Evolutionary conservation across 2,888 invertebrate genomes (phyloP).

Genomic region (Cotesia congregata): DNA sequence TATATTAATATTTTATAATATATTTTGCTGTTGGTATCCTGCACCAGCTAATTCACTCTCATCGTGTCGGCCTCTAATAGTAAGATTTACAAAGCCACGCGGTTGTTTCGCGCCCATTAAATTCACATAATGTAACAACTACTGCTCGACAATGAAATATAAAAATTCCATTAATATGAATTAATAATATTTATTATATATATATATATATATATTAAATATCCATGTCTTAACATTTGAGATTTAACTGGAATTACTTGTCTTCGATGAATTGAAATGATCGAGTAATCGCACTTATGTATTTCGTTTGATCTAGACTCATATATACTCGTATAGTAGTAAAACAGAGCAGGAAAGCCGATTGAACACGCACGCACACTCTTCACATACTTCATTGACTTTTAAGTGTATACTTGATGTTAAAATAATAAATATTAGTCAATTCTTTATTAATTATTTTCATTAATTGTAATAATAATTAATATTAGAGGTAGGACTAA

Average conservation of each 20-base stretch:
- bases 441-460: background rate
- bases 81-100: slow-evolving; percentile 49
- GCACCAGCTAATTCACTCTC: slow-evolving; percentile 33
- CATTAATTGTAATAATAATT: background rate
- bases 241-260: background rate
- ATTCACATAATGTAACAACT: slow-evolving; percentile 6
- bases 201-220: background rate
- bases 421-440: background rate
- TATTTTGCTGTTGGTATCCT: background rate
- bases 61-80: slow-evolving; percentile 48
- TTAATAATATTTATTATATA: background rate
- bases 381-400: background rate
- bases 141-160: background rate
- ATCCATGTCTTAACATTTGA: background rate
- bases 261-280: background rate
- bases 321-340: background rate
- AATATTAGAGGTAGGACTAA: background rate
- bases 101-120: slow-evolving; percentile 34
- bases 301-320: background rate
- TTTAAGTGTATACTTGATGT: background rate
- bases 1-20: slow-evolving; percentile 17
- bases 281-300: background rate
- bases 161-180: background rate
- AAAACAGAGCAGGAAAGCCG: slow-evolving; percentile 2
- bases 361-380: slow-evolving; percentile 12